Percentiles rank a stretch among this genome's conserved stretches.
phyloP scores from a whole-genome alignment of 2,113 vertebrate genomes.

The Cardinalis cardinalis region DNA sequence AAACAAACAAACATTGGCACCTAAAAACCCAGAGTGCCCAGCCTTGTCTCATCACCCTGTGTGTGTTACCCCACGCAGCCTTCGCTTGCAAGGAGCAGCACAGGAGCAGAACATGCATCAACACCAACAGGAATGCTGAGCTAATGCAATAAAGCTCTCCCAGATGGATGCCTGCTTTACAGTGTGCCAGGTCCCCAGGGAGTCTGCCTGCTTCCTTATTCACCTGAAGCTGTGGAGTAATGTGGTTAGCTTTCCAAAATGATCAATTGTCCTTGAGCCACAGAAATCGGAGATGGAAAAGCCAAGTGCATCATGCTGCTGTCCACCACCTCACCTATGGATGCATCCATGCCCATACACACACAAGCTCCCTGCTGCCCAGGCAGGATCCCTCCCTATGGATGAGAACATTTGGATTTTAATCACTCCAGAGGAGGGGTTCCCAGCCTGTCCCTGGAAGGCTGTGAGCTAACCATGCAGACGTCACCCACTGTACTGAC shows the following conservation, averaged over 20 bases:
- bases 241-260: neutral
- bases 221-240: constrained; percentile 19
- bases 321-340: neutral
- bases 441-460: neutral
- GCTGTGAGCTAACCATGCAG: neutral
- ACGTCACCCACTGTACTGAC: neutral
- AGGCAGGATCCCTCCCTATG: neutral
- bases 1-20: neutral
- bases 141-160: neutral
- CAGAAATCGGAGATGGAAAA: neutral
- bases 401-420: neutral
- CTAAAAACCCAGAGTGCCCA: neutral
- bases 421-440: neutral
- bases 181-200: neutral
- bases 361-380: neutral
- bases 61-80: neutral
- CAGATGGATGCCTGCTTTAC: neutral
- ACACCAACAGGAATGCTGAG: neutral
- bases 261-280: neutral
- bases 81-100: neutral
- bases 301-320: neutral
- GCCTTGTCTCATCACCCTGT: neutral
- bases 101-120: neutral
- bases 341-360: no score
- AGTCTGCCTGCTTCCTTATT: neutral